Evolutionary conservation across 2,888 invertebrate genomes (phyloP), one percentile per base, ranked within the genome.

Genomic region (Pantelozetes paolii): DNA sequence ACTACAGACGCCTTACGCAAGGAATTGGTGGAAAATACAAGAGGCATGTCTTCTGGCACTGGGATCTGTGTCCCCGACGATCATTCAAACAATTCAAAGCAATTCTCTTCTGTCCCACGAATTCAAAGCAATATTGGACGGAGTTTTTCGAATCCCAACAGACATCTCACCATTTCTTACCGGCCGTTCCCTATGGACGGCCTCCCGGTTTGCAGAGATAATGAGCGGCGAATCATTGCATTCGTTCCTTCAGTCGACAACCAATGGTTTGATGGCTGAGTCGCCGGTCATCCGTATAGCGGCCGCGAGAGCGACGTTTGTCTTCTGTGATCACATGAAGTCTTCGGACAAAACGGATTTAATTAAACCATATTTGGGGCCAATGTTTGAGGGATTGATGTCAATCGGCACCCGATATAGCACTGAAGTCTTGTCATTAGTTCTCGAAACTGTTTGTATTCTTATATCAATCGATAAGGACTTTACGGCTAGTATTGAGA

Each of bases 11-110:
- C n/a, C 42, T 23, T 50, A 71, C 30, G 1, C 54, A 13, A 57
- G 81, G 40, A 81, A 84, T 75, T 86, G 88, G 86, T 89, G 89
- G 89, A 89, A 89, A 82, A 83, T 88, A 13, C 83, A 84, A 76
- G 89, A 89, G 81, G 85, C 88, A 0, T 85, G 86, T 72, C 86
- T 89, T 84, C 82, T 87, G 40, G 86, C 88, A 2, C 82, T 89
- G 8, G 87, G 87, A 64, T 82, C 84, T 11, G 18, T 75, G 9
- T 26, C 76, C 2, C 45, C 64, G 15, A 15, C 75, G 1, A 40
- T 76, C 30, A 64, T 76, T 13, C 45, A 72, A 15, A 72, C 71
- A 0, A 71, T 76, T 18, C 72, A 74, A 72, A 30, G 36, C n/a
- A 42, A 28, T 32, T 74, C 72, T 36, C 23, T 20, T 36, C 28